Percentiles rank a stretch among this genome's conserved stretches.
Evolutionary conservation across 2,888 invertebrate genomes (phyloP).

Genomic region (Lycophotia porphyrea): DNA sequence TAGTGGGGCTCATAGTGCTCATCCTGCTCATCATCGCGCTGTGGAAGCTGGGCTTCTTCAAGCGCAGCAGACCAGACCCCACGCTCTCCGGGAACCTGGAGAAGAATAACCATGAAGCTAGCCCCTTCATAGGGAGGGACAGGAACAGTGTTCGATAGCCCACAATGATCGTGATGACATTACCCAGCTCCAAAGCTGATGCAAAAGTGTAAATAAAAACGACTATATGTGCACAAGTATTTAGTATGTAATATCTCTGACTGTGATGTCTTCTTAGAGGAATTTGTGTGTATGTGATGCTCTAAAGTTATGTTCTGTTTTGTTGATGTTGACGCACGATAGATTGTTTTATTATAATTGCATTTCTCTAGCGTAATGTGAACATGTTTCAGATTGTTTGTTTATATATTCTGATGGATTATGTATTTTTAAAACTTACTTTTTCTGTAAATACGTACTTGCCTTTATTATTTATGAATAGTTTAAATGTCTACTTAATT

Average conservation of each 20-base stretch:
- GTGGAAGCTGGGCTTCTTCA: slow-evolving; percentile 98
- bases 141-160: slow-evolving; percentile 88
- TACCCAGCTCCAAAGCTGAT: slow-evolving; percentile 54
- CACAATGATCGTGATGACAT: slow-evolving; percentile 64
- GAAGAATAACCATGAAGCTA: slow-evolving; percentile 93
- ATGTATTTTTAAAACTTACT: slow-evolving; percentile 70
- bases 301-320: slow-evolving; percentile 80
- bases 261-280: slow-evolving; percentile 90
- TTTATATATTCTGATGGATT: slow-evolving; percentile 79
- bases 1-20: slow-evolving; percentile 95
- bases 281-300: slow-evolving; percentile 85
- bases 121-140: slow-evolving; percentile 90
- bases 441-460: slow-evolving; percentile 87
- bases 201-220: slow-evolving; percentile 64
- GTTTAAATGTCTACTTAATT: slow-evolving; percentile 80
- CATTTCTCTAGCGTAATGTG: slow-evolving; percentile 82
- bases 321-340: slow-evolving; percentile 83
- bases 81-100: slow-evolving; percentile 95
- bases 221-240: slow-evolving; percentile 66
- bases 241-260: slow-evolving; percentile 82
- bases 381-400: slow-evolving; percentile 78
- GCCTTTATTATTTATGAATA: slow-evolving; percentile 83
- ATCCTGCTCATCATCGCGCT: slow-evolving; percentile 94
- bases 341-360: slow-evolving; percentile 77
- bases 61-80: slow-evolving; percentile 95